Percentiles rank a stretch among this genome's conserved stretches.
phyloP scores from a whole-genome alignment of 2,113 vertebrate genomes.

The Chaetorhynchus papuensis region DNA sequence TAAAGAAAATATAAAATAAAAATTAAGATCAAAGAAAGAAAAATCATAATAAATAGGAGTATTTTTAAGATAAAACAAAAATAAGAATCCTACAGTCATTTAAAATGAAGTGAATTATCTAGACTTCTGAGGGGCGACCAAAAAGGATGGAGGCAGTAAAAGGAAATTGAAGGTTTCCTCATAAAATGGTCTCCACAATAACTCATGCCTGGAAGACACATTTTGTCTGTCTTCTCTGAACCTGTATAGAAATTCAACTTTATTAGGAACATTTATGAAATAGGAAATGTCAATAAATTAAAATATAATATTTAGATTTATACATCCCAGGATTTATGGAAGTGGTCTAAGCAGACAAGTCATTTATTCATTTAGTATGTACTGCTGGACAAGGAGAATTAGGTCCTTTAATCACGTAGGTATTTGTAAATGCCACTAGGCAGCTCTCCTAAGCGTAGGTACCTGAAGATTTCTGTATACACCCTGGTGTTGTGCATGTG shows the following conservation, averaged over 20 bases:
- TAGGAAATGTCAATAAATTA: neutral
- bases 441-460: neutral
- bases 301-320: neutral
- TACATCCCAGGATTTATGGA: neutral
- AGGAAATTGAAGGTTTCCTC: neutral
- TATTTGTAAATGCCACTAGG: neutral
- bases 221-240: neutral
- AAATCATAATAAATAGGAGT: neutral
- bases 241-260: neutral
- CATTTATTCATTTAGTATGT: neutral
- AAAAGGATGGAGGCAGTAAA: neutral
- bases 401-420: neutral
- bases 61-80: neutral
- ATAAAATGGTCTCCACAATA: neutral
- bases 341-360: neutral
- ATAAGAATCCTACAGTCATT: neutral
- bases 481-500: neutral
- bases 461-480: neutral
- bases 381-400: neutral
- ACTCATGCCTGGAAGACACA: neutral
- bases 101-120: neutral
- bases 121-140: neutral
- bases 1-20: neutral
- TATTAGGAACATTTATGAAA: neutral
- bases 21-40: neutral